A percentile compares a stretch with the other conserved stretches of the same genome.
phyloP scores from a whole-genome alignment of 2,113 vertebrate genomes.

The Dipodomys spectabilis region DNA sequence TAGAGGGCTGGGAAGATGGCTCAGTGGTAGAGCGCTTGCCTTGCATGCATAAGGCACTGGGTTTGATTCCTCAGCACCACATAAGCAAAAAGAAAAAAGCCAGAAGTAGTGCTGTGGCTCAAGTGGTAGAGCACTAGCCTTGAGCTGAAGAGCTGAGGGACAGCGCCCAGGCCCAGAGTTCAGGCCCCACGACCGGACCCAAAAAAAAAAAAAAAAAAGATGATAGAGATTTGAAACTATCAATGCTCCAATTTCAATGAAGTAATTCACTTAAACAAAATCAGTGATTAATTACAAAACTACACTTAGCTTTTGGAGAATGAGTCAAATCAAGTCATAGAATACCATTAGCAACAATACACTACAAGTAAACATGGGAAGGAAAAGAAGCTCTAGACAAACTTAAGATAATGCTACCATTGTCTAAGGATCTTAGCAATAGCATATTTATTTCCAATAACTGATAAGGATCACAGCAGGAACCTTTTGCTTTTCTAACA shows the following conservation, averaged over 20 bases:
- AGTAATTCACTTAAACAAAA: background rate
- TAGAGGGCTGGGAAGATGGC: background rate
- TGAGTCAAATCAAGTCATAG: conserved; percentile 39
- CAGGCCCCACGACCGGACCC: background rate
- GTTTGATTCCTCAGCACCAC: too few species aligned
- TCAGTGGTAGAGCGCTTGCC: too few species aligned
- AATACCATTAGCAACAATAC: background rate
- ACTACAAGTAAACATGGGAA: conserved; percentile 24
- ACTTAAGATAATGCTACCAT: background rate
- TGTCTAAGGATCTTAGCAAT: background rate
- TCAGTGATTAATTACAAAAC: background rate
- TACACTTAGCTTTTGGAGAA: conserved; percentile 5
- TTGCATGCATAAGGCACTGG: too few species aligned
- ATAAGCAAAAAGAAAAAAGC: too few species aligned
- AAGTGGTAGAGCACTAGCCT: too few species aligned
- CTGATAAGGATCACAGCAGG: background rate
- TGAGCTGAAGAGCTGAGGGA: too few species aligned
- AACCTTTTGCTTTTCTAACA: too few species aligned
- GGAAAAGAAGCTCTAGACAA: conserved; percentile 31
- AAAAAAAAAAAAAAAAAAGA: conserved; percentile 1
- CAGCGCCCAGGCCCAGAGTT: too few species aligned
- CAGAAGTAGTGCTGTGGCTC: too few species aligned
- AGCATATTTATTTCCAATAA: conserved; percentile 21
- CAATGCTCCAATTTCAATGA: background rate
- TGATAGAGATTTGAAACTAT: background rate